Percentiles rank a stretch among this genome's conserved stretches.
Conservation (phyloP, 2,888 invertebrate genomes). For the Fabriciana adippe region DNA sequence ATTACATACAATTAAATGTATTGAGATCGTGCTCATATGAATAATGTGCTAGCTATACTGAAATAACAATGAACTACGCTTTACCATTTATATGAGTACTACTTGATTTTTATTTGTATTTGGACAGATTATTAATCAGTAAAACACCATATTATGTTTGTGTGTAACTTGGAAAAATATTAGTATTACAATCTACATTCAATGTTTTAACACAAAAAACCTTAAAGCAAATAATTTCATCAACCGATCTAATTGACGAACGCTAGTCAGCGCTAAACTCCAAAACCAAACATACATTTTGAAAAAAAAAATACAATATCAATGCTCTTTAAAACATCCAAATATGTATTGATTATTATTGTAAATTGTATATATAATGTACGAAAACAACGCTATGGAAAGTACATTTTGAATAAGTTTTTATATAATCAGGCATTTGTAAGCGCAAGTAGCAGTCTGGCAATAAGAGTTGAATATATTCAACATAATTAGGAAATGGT, state of each 20-base stretch:
- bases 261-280: neutral
- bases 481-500: too few relatives aligned
- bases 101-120: constrained; percentile 23
- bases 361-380: too few relatives aligned
- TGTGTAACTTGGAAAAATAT: too few relatives aligned
- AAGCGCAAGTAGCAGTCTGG: too few relatives aligned
- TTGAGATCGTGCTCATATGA: constrained; percentile 75
- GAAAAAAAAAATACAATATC: neutral
- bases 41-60: constrained; percentile 51
- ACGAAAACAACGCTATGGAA: too few relatives aligned
- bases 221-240: constrained; percentile 7
- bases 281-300: neutral
- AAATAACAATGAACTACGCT: constrained; percentile 36
- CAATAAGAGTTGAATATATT: too few relatives aligned
- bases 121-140: constrained; percentile 7
- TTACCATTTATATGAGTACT: constrained; percentile 21
- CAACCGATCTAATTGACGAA: constrained; percentile 6
- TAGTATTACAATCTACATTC: neutral
- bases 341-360: too few relatives aligned
- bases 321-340: neutral
- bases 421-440: too few relatives aligned
- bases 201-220: neutral
- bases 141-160: too few relatives aligned
- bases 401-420: too few relatives aligned
- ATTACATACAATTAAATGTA: constrained; percentile 57